phyloP scores from a whole-genome alignment of 2,888 invertebrate species.

The Xestia c-nigrum region DNA sequence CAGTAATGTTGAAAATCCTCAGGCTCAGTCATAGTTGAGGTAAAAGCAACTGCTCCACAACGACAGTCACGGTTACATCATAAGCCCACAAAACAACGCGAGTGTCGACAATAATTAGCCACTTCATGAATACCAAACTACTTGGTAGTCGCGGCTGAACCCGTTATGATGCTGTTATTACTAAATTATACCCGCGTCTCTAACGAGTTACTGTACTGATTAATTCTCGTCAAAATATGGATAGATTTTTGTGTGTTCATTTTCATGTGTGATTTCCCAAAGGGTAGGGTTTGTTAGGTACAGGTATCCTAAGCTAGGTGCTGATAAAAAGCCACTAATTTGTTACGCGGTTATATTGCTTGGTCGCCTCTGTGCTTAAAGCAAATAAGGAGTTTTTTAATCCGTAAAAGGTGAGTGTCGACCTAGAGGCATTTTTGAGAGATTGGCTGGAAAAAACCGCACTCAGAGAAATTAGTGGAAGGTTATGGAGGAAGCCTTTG shows the following conservation, averaged over 20 bases:
- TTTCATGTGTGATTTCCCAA: constrained; percentile 53
- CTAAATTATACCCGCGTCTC: constrained; percentile 50
- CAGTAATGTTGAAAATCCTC: neutral
- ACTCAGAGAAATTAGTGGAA: no score
- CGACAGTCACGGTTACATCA: constrained; percentile 16
- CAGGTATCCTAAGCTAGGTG: neutral
- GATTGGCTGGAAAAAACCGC: no score
- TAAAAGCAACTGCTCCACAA: constrained; percentile 23
- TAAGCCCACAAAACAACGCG: constrained; percentile 37
- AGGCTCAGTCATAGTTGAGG: neutral
- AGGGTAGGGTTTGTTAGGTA: constrained; percentile 24
- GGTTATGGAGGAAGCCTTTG: no score
- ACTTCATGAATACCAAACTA: constrained; percentile 70
- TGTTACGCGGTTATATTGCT: neutral
- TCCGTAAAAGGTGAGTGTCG: neutral
- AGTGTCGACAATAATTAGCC: constrained; percentile 68
- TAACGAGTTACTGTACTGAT: constrained; percentile 49
- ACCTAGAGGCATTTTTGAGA: no score
- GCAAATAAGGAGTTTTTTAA: neutral
- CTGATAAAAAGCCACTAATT: neutral
- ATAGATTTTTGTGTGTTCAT: constrained; percentile 57
- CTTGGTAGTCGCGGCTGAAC: constrained; percentile 49
- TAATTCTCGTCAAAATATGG: constrained; percentile 37
- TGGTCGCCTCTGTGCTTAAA: neutral
- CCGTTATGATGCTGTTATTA: constrained; percentile 53